Percentiles rank a stretch among this genome's conserved stretches.
Evolutionary conservation across 2,113 vertebrate species (phyloP).

Genomic region (Perca schrenkii): DNA sequence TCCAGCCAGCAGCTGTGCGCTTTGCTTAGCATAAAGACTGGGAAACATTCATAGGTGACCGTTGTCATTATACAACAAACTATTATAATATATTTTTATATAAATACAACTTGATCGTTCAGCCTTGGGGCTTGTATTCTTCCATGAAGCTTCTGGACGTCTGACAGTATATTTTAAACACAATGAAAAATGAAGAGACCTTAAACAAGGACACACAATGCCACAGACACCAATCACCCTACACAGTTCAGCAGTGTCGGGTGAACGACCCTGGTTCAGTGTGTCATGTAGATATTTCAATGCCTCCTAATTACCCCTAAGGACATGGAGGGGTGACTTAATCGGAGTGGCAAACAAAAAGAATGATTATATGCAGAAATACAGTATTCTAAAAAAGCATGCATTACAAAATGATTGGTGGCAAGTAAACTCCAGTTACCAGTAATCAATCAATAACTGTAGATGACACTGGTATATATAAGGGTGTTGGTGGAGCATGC

Average conservation of each 20-base stretch:
- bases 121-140: background rate
- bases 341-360: background rate
- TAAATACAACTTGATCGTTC: background rate
- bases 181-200: conserved; percentile 1
- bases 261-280: background rate
- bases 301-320: background rate
- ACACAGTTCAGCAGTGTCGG: conserved; percentile 16
- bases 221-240: conserved; percentile 1
- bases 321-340: conserved; percentile 8
- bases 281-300: conserved; percentile 31
- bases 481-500: conserved; percentile 5
- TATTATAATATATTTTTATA: background rate
- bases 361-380: background rate
- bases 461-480: background rate
- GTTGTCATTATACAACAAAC: no score
- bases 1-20: background rate
- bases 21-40: conserved; percentile 5
- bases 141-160: background rate
- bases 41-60: no score
- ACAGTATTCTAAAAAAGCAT: background rate
- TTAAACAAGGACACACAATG: conserved; percentile 17
- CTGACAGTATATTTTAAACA: background rate
- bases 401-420: background rate
- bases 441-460: background rate
- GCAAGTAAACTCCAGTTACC: background rate